Conservation (phyloP, 1,140 invertebrate genomes). For the Lasioglossum baleicum region DNA sequence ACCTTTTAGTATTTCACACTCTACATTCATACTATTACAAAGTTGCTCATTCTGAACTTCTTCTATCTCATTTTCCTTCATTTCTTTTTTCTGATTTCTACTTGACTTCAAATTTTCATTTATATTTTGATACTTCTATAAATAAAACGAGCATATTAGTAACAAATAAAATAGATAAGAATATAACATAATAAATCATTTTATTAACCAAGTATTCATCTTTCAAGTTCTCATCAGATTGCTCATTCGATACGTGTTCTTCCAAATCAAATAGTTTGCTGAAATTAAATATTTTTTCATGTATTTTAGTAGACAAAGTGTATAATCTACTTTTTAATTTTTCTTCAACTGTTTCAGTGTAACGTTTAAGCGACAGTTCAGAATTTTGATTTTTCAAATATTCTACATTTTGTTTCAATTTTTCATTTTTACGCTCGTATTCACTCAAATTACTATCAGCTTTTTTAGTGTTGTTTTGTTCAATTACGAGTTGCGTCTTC, state of each 20-base stretch:
- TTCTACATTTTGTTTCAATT: slow-evolving; percentile 37
- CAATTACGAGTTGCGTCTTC: slow-evolving; percentile 37
- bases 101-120: background rate
- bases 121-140: slow-evolving; percentile 12
- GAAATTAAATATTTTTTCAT: slow-evolving; percentile 37
- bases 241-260: background rate
- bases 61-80: slow-evolving; percentile 30
- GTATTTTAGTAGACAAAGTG: slow-evolving; percentile 45
- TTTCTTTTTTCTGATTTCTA: background rate
- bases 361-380: slow-evolving; percentile 30
- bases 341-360: slow-evolving; percentile 6
- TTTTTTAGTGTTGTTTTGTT: slow-evolving; percentile 44
- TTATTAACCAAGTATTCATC: slow-evolving; percentile 9
- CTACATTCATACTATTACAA: background rate
- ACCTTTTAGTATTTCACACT: background rate
- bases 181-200: background rate
- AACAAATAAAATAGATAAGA: background rate
- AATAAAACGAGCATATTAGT: slow-evolving; percentile 6
- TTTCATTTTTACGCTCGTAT: slow-evolving; percentile 47
- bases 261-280: slow-evolving; percentile 20
- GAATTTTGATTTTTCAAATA: slow-evolving; percentile 44
- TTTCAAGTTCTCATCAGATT: background rate
- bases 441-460: slow-evolving; percentile 40
- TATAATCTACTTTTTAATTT: slow-evolving; percentile 38
- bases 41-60: background rate